Evolutionary conservation across 1,140 invertebrate species (phyloP), one percentile per base, ranked within the genome.

Genomic region (Hyles vespertilio): DNA sequence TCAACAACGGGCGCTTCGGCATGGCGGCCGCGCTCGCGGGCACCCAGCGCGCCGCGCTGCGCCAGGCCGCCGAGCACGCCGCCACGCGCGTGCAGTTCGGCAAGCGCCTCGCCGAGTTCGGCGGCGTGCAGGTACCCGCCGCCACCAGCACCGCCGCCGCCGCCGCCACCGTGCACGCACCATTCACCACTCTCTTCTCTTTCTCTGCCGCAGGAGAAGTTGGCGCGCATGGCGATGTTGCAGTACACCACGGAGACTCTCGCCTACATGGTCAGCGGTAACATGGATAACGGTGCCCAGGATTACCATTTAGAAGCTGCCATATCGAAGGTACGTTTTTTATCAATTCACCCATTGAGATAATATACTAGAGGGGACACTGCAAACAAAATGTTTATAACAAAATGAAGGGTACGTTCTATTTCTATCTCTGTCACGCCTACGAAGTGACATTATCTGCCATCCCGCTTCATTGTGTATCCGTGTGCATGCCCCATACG

Each of bases 1-100:
- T 99, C 9, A 99, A 99, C 87, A 99, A 99, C 89, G 99, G 99
- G 32, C 91, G 98, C 57, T 99, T 99, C 91, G 98, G 98, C 62
- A 99, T 99, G 98, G 96, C 95, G 50, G 97, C 97, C 22, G 96
- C 94, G 48, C 89, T 99, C 40, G 92, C 96, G 7, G 98, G 98
- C 54, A 98, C 97, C 0, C 98, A 98, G 97, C 93, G 93, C 70
- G 89, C 92, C 48, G 97, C 96, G 64, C 96, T 98, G 46, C 91
- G 94, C 73, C 96, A 97, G 89, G 96, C 98, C 2, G 93, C 96
- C 11, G 96, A 98, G 47, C 96, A 98, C 90, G 98, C 98, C 12
- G 95, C 94, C 12, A 93, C 93, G 62, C 91, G 98, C 51, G 91
- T 92, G 44, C 98, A 99, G 90, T 99, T 99, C 90, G 98, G 98